Evolutionary conservation across 2,113 vertebrate genomes (phyloP).

Genomic region (Catharus bicknelli): DNA sequence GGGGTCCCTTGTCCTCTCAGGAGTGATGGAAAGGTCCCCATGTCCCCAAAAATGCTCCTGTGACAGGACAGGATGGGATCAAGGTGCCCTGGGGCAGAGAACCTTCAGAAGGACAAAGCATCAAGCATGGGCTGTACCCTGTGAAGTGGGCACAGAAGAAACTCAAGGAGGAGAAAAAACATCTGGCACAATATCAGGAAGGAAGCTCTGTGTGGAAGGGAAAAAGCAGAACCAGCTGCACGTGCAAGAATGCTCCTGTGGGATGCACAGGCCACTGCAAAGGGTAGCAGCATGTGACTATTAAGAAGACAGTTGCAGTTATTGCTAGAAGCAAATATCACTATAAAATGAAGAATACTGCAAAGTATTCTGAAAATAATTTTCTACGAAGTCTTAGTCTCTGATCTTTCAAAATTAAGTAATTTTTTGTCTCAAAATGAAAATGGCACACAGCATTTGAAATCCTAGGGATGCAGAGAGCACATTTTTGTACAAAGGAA

Average conservation of each 20-base stretch:
- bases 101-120: neutral
- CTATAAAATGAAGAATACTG: neutral
- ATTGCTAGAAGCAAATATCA: neutral
- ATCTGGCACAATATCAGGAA: accelerated
- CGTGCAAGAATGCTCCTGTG: accelerated
- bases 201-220: neutral
- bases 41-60: neutral
- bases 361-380: neutral
- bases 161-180: neutral
- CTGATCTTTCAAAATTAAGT: neutral
- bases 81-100: neutral
- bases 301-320: neutral
- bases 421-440: neutral
- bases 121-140: neutral
- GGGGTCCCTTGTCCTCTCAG: neutral
- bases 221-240: neutral
- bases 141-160: neutral
- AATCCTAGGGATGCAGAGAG: neutral
- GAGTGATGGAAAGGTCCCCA: neutral
- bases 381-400: neutral
- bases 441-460: neutral
- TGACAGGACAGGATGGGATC: neutral
- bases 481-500: neutral
- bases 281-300: neutral
- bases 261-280: neutral